Evolutionary conservation across 2,797 vertebrate genomes (phyloP), one percentile per base, ranked within the genome.

Genomic region (Arnoldichthys spilopterus): DNA sequence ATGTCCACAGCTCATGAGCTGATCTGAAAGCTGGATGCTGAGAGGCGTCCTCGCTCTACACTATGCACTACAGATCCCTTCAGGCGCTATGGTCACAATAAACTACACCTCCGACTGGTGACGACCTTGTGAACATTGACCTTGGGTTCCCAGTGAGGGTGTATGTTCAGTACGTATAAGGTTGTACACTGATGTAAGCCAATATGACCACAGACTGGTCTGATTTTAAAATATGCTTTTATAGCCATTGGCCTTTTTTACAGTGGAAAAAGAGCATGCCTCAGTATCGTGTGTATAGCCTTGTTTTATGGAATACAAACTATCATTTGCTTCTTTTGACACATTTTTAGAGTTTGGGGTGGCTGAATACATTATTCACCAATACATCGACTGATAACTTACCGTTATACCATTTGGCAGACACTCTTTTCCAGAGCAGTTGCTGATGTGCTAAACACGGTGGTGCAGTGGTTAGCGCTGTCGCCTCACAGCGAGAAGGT

Each of bases 1-100:
- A 67, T 45, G 40, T 67, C 40, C 40, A 26, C 40, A 24, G 62
- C 34, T 22, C 22, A 0, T 43, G 16, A 67, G 12, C 40, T 24
- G 40, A 15, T 45, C n/a, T 67, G 63, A 67, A 45, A 45, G 63
- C 34, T 67, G 40, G 13, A 22, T 30, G 63, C 63, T 45, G 40
- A 67, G 22, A 43, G 63, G 37, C n/a, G 6, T 67, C 22, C 63
- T 67, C 6, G n/a, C 40, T 45, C 40, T 26, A 7, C 63, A 45
- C 63, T 43, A 15, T 43, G 34, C n/a, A 26, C n/a, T 67, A 22
- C 22, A 45, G 5, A 67, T 43, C 37, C n/a, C 40, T 67, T 45
- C 63, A 15, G 34, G 40, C 37, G 16, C 12, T 5, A 5, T 15
- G 9, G n/a, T 24, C 63, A 67, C 9, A 24, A 43, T 45, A 45